Conservation (phyloP, 2,113 vertebrate genomes). For the Hydrochoerus hydrochaeris region DNA sequence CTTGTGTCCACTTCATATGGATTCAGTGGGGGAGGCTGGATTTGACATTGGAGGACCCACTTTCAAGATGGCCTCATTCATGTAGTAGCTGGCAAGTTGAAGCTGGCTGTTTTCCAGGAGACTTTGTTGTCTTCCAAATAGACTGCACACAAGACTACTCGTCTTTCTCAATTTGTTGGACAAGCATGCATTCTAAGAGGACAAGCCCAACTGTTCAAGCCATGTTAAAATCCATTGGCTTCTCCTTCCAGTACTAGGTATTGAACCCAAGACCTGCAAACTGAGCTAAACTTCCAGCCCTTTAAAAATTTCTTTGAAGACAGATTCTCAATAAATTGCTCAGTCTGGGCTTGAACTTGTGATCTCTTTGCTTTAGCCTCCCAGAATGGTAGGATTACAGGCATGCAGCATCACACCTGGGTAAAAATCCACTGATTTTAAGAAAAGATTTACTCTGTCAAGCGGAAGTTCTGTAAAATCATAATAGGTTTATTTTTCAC, state of each 20-base stretch:
- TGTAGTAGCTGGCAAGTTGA: neutral
- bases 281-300: neutral
- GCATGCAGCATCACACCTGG: neutral
- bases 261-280: neutral
- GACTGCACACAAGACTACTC: neutral
- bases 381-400: neutral
- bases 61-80: neutral
- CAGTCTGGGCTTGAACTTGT: neutral
- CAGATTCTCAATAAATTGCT: neutral
- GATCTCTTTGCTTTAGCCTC: neutral
- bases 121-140: neutral
- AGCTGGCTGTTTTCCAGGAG: neutral
- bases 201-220: neutral
- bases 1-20: neutral
- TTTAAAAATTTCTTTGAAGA: neutral
- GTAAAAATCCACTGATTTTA: slow-evolving; percentile 11
- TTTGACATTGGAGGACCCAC: neutral
- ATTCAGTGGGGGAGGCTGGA: neutral
- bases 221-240: neutral
- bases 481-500: slow-evolving; percentile 45
- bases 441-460: slow-evolving; percentile 17
- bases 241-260: neutral
- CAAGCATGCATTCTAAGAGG: neutral
- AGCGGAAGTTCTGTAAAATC: neutral
- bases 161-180: neutral